Conservation (phyloP, 2,113 vertebrate species). For the Ahaetulla prasina region DNA sequence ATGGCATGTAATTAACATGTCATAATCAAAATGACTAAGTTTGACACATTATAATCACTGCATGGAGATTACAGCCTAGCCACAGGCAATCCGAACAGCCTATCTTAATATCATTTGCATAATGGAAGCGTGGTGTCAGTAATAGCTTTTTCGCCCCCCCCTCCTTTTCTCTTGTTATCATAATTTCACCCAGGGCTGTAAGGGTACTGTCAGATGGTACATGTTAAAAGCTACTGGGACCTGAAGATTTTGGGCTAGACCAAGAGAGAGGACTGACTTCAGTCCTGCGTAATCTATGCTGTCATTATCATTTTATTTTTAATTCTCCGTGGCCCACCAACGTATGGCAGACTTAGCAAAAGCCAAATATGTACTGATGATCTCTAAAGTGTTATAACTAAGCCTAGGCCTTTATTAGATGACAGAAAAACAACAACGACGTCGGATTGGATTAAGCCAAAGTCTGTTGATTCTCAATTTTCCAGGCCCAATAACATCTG, state of each 20-base stretch:
- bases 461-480: neutral
- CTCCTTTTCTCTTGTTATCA: slow-evolving; percentile 89
- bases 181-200: slow-evolving; percentile 98
- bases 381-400: neutral
- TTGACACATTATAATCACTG: slow-evolving; percentile 99
- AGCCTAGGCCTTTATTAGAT: neutral
- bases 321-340: too few species aligned
- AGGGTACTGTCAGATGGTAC: slow-evolving; percentile 85
- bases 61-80: slow-evolving; percentile 94
- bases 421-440: too few species aligned
- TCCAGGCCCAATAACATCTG: neutral
- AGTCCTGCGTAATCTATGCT: neutral
- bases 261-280: neutral
- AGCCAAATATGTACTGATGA: neutral
- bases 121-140: slow-evolving; percentile 98
- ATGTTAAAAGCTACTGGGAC: slow-evolving; percentile 66
- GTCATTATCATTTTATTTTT: neutral
- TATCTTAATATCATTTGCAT: slow-evolving; percentile 99
- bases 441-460: neutral
- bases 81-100: slow-evolving; percentile 85
- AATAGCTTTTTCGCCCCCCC: slow-evolving; percentile 88
- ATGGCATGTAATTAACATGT: slow-evolving; percentile 99
- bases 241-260: slow-evolving; percentile 51
- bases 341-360: neutral
- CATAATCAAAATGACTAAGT: slow-evolving; percentile 99